Conservation (phyloP, 1,140 invertebrate species). For the Galleria mellonella region DNA sequence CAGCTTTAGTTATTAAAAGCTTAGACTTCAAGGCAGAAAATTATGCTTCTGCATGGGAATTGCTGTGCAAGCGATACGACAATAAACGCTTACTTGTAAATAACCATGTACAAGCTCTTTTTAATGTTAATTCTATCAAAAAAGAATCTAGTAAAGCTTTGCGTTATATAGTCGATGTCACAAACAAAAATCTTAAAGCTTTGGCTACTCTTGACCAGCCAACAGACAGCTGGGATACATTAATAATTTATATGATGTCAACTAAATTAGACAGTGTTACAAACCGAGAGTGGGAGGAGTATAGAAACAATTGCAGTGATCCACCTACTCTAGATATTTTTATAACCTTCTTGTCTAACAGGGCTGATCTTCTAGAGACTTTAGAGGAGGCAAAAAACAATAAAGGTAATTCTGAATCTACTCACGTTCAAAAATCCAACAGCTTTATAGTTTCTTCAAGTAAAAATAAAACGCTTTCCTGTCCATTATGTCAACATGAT, state of each 20-base stretch:
- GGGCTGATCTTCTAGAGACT: constrained; percentile 14
- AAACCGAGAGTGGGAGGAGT: constrained; percentile 11
- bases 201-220: constrained; percentile 3
- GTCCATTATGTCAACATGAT: constrained; percentile 5
- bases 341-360: constrained; percentile 12
- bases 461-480: constrained; percentile 4
- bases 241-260: constrained; percentile 12
- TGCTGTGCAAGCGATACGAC: constrained; percentile 14
- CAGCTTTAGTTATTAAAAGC: background rate
- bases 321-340: constrained; percentile 10
- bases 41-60: constrained; percentile 8
- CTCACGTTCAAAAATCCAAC: background rate
- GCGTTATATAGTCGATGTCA: constrained; percentile 13
- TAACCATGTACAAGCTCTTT: constrained; percentile 17
- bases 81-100: constrained; percentile 14
- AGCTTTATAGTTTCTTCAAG: background rate
- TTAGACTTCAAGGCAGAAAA: constrained; percentile 3
- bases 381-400: constrained; percentile 4
- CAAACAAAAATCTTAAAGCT: constrained; percentile 18
- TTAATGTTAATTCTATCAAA: constrained; percentile 7
- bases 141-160: constrained; percentile 13
- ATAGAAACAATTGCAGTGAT: constrained; percentile 9
- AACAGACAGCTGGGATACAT: constrained; percentile 11
- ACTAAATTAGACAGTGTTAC: constrained; percentile 16
- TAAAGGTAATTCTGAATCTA: background rate